Percentiles rank a stretch among this genome's conserved stretches.
Conservation (phyloP, 1,140 invertebrate genomes). For the Anadara kagoshimensis region DNA sequence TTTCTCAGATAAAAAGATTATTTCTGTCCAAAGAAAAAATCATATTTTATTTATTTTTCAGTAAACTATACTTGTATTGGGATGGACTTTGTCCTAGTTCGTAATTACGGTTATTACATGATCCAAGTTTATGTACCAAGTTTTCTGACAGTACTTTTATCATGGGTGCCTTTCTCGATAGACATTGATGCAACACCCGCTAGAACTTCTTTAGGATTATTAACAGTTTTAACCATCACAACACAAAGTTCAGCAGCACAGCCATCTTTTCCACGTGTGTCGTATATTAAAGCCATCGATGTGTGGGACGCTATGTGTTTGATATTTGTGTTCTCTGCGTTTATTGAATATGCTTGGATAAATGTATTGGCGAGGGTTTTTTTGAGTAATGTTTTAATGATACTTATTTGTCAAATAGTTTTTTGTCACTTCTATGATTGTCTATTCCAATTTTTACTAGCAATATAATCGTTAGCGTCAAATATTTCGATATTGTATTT, state of each 20-base stretch:
- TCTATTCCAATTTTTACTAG: too few relatives aligned
- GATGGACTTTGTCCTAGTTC: slow-evolving; percentile 43
- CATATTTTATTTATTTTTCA: too few relatives aligned
- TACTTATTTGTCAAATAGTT: too few relatives aligned
- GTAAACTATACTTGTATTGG: slow-evolving; percentile 59
- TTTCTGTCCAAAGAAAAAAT: too few relatives aligned
- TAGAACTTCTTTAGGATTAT: slow-evolving; percentile 74
- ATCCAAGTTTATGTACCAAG: slow-evolving; percentile 62
- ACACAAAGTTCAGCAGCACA: slow-evolving; percentile 66
- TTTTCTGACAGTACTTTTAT: slow-evolving; percentile 83
- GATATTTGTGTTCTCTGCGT: slow-evolving; percentile 62
- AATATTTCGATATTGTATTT: too few relatives aligned
- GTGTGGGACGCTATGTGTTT: slow-evolving; percentile 61
- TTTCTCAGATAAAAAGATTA: too few relatives aligned
- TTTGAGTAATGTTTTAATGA: too few relatives aligned
- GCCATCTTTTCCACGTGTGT: slow-evolving; percentile 70
- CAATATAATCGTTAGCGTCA: too few relatives aligned
- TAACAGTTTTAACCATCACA: slow-evolving; percentile 72
- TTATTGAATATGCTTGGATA: slow-evolving; percentile 69
- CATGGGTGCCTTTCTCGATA: slow-evolving; percentile 96
- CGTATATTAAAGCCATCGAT: slow-evolving; percentile 74
- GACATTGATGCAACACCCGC: slow-evolving; percentile 79
- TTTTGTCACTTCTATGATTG: too few relatives aligned
- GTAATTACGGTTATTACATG: slow-evolving; percentile 59
- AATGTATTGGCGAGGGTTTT: slow-evolving; percentile 62